Conservation (phyloP, 2,888 invertebrate species). For the Drosophila buzzatii region DNA sequence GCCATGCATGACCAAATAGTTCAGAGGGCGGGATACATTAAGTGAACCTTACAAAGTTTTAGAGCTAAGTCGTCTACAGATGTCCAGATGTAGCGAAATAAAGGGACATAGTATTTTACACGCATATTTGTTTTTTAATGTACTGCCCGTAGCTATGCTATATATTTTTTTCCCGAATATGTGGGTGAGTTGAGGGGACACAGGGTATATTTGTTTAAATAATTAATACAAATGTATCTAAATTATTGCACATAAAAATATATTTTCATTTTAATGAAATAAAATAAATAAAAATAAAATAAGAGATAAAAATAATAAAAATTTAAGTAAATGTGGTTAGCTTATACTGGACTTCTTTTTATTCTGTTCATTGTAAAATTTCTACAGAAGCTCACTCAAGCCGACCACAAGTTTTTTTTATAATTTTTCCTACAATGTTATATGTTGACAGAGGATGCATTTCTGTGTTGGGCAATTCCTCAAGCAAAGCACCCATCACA, state of each 20-base stretch:
- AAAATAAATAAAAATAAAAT: not conserved
- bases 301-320: not conserved
- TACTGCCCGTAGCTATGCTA: conserved; percentile 27
- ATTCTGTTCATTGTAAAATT: not conserved
- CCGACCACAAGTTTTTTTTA: conserved; percentile 54
- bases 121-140: conserved; percentile 1
- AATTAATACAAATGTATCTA: not conserved
- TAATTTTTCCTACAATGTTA: conserved; percentile 51
- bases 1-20: no score
- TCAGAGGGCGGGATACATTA: no score
- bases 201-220: not conserved
- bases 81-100: no score
- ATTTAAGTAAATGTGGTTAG: not conserved
- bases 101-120: no score
- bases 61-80: no score
- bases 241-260: not conserved
- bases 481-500: conserved; percentile 61
- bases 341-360: not conserved
- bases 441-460: conserved; percentile 56
- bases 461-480: conserved; percentile 44
- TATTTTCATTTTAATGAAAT: not conserved
- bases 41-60: no score
- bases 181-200: not conserved
- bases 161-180: no score
- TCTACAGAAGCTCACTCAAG: conserved; percentile 35